A percentile compares a stretch with the other conserved stretches of the same genome.
Conservation (phyloP, 2,888 invertebrate species). For the Cylindroiulus punctatus region DNA sequence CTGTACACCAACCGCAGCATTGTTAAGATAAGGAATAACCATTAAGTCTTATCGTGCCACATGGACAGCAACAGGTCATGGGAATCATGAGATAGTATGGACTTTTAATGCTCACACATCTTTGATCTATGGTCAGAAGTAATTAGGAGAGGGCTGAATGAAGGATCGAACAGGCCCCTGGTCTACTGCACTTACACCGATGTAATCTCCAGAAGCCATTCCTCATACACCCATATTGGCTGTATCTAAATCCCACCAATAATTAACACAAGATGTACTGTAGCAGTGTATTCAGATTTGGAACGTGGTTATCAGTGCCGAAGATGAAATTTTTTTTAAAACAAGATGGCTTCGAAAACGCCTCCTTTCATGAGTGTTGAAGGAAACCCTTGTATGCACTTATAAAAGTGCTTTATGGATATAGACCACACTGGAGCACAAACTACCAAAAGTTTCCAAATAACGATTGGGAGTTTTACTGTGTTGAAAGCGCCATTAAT, state of each 20-base stretch:
- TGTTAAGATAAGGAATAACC: conserved; percentile 50
- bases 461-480: too few species aligned
- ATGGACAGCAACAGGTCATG: conserved; percentile 50
- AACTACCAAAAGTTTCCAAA: too few species aligned
- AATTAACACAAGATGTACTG: neutral
- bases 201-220: neutral
- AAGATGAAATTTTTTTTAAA: too few species aligned
- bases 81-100: conserved; percentile 37
- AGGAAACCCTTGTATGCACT: too few species aligned
- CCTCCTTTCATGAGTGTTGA: too few species aligned
- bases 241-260: neutral
- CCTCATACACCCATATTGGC: neutral
- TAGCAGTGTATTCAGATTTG: too few species aligned
- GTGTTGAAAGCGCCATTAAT: too few species aligned
- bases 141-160: neutral
- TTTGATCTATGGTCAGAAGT: conserved; percentile 38
- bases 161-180: neutral
- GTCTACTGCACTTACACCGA: conserved; percentile 2
- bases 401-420: too few species aligned
- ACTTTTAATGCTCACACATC: conserved; percentile 23
- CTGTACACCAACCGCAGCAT: conserved; percentile 40
- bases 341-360: too few species aligned
- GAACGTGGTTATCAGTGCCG: neutral
- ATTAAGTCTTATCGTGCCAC: conserved; percentile 55
- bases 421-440: too few species aligned